These are phyloP conservation scores for Plutomurus gul DNA, from an alignment of 1,140 invertebrate species.

Conservation along the genomic window DNA sequence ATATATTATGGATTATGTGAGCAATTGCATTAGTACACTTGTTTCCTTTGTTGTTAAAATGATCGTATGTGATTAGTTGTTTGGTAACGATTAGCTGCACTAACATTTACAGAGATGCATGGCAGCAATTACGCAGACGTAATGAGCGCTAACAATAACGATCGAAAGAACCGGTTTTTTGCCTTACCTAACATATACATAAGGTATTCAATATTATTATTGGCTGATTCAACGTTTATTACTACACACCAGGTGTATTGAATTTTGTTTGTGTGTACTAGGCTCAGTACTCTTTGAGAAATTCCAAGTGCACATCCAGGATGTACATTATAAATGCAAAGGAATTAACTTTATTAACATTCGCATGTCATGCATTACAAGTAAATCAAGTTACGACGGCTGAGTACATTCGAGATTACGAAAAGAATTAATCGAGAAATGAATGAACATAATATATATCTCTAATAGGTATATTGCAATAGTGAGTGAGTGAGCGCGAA, in stretches of 20 bases:
- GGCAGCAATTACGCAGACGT: not conserved
- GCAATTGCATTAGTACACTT: too few relatives aligned
- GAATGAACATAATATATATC: too few relatives aligned
- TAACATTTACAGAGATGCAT: constrained; percentile 24
- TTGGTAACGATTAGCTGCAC: constrained; percentile 1
- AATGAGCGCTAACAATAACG: not conserved
- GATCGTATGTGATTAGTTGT: constrained; percentile 1
- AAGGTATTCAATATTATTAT: too few relatives aligned
- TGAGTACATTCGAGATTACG: not conserved
- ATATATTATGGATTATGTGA: too few relatives aligned
- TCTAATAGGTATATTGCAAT: too few relatives aligned
- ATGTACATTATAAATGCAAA: not conserved
- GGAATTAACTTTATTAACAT: not conserved
- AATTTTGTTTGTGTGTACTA: too few relatives aligned
- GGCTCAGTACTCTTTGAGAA: too few relatives aligned
- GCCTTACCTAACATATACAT: not conserved
- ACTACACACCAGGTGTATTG: too few relatives aligned
- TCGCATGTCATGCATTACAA: not conserved
- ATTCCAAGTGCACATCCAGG: constrained; percentile 14
- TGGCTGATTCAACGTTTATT: too few relatives aligned
- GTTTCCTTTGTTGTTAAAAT: not conserved
- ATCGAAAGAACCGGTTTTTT: constrained; percentile 11
- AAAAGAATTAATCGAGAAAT: not conserved
- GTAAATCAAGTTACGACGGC: not conserved
- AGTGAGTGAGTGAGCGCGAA: too few relatives aligned